Evolutionary conservation across 2,113 vertebrate species (phyloP).

Genomic region (Vicugna pacos): DNA sequence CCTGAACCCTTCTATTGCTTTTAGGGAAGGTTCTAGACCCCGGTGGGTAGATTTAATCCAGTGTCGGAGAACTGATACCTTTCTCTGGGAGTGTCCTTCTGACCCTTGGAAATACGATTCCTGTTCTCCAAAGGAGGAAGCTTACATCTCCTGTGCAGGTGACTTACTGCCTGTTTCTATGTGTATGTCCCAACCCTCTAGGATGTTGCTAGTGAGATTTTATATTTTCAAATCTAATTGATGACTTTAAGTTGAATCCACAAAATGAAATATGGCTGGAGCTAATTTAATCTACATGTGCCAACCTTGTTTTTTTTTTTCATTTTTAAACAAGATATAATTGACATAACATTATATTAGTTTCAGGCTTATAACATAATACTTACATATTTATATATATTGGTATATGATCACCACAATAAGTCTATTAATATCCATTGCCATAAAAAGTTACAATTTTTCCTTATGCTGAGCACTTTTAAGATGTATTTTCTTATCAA

Average conservation of each 20-base stretch:
- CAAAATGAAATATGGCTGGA: neutral
- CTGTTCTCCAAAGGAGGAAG: neutral
- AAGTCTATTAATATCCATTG: neutral
- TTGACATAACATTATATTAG: neutral
- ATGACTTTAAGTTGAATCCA: neutral
- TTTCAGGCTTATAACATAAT: neutral
- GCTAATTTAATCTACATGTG: neutral
- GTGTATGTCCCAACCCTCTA: neutral
- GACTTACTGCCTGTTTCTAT: neutral
- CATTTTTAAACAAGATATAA: neutral
- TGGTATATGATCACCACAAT: neutral
- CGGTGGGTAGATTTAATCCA: conserved; percentile 60
- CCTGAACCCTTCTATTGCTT: rapidly evolving
- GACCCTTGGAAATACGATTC: conserved; percentile 7
- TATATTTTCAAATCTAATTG: neutral
- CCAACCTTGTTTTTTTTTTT: neutral
- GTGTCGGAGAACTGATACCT: conserved; percentile 34
- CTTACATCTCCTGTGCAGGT: conserved; percentile 63
- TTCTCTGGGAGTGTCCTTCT: conserved; percentile 71
- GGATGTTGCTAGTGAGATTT: neutral
- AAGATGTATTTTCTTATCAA: neutral
- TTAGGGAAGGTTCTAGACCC: neutral
- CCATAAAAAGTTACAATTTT: neutral
- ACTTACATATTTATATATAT: neutral
- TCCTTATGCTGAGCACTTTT: neutral